These are phyloP conservation scores for Callithrix jacchus DNA, from an alignment of 2,113 vertebrate genomes.

Conservation along the genomic window DNA sequence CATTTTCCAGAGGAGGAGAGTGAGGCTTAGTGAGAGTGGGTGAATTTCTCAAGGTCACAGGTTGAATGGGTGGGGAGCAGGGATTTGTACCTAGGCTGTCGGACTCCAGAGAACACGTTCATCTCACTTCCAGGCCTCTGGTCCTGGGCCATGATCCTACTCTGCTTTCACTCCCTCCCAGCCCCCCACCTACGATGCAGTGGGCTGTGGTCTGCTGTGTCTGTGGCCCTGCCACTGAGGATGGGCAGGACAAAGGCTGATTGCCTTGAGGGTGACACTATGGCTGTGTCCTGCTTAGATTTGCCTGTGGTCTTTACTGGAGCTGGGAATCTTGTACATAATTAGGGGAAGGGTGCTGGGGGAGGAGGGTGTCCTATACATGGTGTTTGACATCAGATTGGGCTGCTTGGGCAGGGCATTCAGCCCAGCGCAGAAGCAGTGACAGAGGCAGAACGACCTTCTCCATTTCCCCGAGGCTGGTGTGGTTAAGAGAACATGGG, in stretches of 20 bases:
- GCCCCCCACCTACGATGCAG: too few species aligned
- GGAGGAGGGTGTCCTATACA: not conserved
- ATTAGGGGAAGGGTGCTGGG: not conserved
- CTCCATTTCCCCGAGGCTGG: not conserved
- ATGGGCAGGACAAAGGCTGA: not conserved
- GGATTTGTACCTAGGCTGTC: not conserved
- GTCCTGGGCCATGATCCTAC: not conserved
- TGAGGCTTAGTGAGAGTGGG: not conserved
- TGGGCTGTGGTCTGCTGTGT: not conserved
- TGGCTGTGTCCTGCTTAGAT: not conserved
- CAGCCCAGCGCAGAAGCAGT: not conserved
- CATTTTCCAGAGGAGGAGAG: not conserved
- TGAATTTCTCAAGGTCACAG: not conserved
- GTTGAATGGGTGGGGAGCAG: not conserved
- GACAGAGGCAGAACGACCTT: not conserved
- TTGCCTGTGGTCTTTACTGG: not conserved
- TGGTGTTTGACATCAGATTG: not conserved
- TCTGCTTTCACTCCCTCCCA: not conserved
- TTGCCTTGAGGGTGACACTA: not conserved
- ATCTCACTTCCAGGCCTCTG: not conserved
- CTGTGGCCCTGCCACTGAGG: not conserved
- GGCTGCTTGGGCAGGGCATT: not conserved
- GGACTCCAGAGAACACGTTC: not conserved
- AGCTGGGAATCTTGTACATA: not conserved
- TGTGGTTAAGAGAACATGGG: not conserved